Evolutionary conservation across 1,140 invertebrate species (phyloP).

Genomic region (Nephotettix cincticeps): DNA sequence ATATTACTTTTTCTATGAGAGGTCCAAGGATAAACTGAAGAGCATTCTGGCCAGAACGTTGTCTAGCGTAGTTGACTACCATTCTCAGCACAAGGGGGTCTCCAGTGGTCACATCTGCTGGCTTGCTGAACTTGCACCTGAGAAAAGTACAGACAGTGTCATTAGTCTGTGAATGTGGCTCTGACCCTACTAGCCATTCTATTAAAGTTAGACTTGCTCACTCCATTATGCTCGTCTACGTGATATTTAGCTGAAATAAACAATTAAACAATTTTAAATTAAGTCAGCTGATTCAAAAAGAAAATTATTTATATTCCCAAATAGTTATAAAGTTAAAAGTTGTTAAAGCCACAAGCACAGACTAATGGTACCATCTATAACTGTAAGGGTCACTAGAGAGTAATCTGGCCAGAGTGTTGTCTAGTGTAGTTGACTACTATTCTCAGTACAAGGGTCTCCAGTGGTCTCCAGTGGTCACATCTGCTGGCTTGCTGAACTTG

Average conservation of each 20-base stretch:
- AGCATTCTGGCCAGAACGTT: conserved; percentile 64
- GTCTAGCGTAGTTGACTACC: conserved; percentile 73
- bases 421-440: conserved; percentile 76
- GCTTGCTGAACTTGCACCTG: conserved; percentile 71
- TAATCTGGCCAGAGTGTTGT: conserved; percentile 65
- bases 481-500: conserved; percentile 71
- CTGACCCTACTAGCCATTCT: too few relatives aligned
- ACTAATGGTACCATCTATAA: too few relatives aligned
- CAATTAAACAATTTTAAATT: too few relatives aligned
- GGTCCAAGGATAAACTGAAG: conserved; percentile 71
- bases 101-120: conserved; percentile 72
- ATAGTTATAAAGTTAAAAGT: too few relatives aligned
- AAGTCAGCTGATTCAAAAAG: too few relatives aligned
- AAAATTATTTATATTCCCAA: too few relatives aligned
- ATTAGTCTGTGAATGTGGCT: too few relatives aligned
- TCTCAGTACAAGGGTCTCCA: conserved; percentile 73
- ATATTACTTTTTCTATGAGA: conserved; percentile 52
- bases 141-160: conserved; percentile 26
- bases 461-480: conserved; percentile 74
- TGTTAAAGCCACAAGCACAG: too few relatives aligned
- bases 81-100: conserved; percentile 77
- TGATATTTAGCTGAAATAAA: too few relatives aligned
- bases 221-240: too few relatives aligned
- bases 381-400: too few relatives aligned
- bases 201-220: too few relatives aligned